phyloP scores from a whole-genome alignment of 2,113 vertebrate genomes.

The Bufo bufo region DNA sequence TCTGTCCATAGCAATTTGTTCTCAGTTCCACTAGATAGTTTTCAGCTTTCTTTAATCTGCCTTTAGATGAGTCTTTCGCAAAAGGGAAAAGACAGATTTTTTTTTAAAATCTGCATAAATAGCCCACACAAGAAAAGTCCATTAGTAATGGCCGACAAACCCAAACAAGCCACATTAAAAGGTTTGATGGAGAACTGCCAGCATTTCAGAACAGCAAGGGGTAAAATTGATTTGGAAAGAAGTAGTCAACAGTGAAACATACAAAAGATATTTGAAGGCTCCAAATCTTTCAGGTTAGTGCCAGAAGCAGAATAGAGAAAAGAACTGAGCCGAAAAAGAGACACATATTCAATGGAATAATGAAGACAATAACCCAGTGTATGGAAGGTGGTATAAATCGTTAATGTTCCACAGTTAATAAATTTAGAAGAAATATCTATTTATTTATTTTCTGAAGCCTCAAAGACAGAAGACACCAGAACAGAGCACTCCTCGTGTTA shows the following conservation, averaged over 20 bases:
- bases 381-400: conserved; percentile 61
- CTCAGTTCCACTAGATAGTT: not conserved
- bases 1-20: conserved; percentile 33
- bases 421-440: conserved; percentile 34
- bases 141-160: conserved; percentile 56
- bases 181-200: conserved; percentile 53
- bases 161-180: conserved; percentile 57
- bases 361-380: not conserved
- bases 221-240: conserved; percentile 63
- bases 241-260: conserved; percentile 51
- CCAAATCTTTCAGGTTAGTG: conserved; percentile 54
- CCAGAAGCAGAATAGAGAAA: conserved; percentile 60
- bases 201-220: conserved; percentile 30
- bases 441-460: conserved; percentile 25
- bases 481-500: not conserved
- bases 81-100: not conserved
- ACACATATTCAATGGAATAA: conserved; percentile 14
- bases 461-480: conserved; percentile 3
- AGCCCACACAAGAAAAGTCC: conserved; percentile 46
- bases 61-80: conserved; percentile 16
- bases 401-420: conserved; percentile 30
- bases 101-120: conserved; percentile 53
- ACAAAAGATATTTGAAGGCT: conserved; percentile 60
- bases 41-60: conserved; percentile 2
- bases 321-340: not conserved